Conservation (phyloP, 2,888 invertebrate genomes). For the Octodonta nipae region DNA sequence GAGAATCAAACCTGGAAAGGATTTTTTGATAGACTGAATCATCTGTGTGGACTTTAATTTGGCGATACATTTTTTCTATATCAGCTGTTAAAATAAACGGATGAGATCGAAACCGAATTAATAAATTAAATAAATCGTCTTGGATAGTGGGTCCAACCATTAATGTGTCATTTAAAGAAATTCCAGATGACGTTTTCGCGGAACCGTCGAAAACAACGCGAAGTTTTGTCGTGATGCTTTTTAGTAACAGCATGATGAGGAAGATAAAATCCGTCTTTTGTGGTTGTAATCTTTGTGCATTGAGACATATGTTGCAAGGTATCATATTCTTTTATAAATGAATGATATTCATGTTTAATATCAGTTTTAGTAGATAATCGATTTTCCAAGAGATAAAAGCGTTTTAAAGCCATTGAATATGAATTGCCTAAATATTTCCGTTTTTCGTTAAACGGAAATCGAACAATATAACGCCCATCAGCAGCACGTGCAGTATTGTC, state of each 20-base stretch:
- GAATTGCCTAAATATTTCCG: too few species aligned
- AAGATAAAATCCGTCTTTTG: neutral
- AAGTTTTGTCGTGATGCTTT: conserved; percentile 11
- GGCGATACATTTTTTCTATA: neutral
- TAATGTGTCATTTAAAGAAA: conserved; percentile 9
- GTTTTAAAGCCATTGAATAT: too few species aligned
- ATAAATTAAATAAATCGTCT: neutral
- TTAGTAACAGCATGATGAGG: neutral
- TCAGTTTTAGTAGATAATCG: too few species aligned
- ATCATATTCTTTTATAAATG: too few species aligned
- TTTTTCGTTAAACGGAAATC: neutral
- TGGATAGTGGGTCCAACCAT: neutral
- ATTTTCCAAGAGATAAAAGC: too few species aligned
- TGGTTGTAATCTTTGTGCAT: neutral
- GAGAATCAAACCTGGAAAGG: too few species aligned
- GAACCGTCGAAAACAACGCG: conserved; percentile 20
- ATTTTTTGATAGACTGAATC: too few species aligned
- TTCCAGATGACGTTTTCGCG: conserved; percentile 9
- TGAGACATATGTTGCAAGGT: neutral
- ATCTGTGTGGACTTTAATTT: neutral
- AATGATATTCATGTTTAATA: too few species aligned
- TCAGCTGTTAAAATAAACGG: neutral
- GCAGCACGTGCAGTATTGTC: neutral
- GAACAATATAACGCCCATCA: neutral
- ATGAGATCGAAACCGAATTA: neutral